Evolutionary conservation across 2,113 vertebrate species (phyloP), one percentile per base, ranked within the genome.

Genomic region (Ailurus styani): DNA sequence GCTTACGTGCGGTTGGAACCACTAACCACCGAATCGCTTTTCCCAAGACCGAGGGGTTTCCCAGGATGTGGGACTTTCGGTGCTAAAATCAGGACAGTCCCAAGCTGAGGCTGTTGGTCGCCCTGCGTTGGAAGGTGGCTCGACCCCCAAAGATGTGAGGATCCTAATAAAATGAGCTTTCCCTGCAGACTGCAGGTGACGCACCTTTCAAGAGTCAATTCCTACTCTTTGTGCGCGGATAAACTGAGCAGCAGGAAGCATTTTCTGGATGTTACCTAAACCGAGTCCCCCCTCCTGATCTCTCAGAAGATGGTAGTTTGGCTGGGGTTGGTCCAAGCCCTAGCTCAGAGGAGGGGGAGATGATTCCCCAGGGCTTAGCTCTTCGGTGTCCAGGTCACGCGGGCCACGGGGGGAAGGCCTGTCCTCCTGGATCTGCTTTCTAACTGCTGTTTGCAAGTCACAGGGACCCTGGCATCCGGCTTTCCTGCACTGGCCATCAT

Each of bases 111-210:
- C 21, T 0, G 10, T 2, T 5, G 21, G 45, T n/a, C n/a, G 62
- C n/a, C 50, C 83, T 34, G 0, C 5, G 6, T 45, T 13, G 66
- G 83, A 52, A 85, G n/a, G n/a, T 15, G 15, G 55, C 31, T 64
- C 14, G 20, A 7, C 25, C 7, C 23, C 9, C 29, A 25, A 4
- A 54, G 4, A 3, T 13, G 2, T 2, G 10, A 60, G 34, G 12
- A 34, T 7, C 29, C 13, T 6, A 18, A n/a, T 37, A 15, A 31
- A n/a, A 27, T 11, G 20, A 13, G 23, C 3, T 37, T 29, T 50
- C 18, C 34, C 55, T 37, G 1, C 10, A 85, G 78, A 7, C 15
- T 47, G 27, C 3, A 2, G 10, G 90, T 7, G 66, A 54, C 52
- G 0, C 0, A 11, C 54, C 86, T 40, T 37, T 5, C 37, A 8